Percentiles rank a stretch among this genome's conserved stretches.
Conservation (phyloP, 2,113 vertebrate genomes). For the Fregetta grallaria region DNA sequence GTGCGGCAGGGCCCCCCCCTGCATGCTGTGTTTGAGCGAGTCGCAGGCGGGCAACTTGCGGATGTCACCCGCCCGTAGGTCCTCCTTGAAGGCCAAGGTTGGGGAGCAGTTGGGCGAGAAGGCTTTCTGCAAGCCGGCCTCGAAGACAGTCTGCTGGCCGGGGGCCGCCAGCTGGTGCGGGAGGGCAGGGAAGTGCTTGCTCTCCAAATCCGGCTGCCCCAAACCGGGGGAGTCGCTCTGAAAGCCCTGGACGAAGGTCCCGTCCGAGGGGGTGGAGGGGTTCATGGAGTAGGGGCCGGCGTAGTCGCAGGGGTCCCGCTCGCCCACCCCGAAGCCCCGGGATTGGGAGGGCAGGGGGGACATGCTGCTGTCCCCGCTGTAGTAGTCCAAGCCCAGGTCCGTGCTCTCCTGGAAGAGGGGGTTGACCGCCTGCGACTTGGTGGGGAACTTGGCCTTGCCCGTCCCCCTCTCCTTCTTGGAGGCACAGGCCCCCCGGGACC, state of each 20-base stretch:
- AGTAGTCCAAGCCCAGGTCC: conserved; percentile 91
- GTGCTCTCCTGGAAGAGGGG: conserved; percentile 90
- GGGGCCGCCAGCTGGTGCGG: conserved; percentile 79
- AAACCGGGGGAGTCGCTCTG: conserved; percentile 92
- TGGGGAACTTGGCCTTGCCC: conserved; percentile 83
- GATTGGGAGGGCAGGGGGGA: conserved; percentile 91
- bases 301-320: conserved; percentile 91
- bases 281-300: conserved; percentile 95
- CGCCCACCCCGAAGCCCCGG: conserved; percentile 84
- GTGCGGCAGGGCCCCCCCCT: conserved; percentile 65
- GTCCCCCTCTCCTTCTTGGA: conserved; percentile 90
- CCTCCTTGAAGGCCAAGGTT: conserved; percentile 83
- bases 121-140: conserved; percentile 81
- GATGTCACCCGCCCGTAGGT: conserved; percentile 75
- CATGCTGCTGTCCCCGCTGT: conserved; percentile 96
- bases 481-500: conserved; percentile 83
- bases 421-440: conserved; percentile 78
- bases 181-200: conserved; percentile 83
- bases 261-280: conserved; percentile 94
- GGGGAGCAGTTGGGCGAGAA: conserved; percentile 95
- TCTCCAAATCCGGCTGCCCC: conserved; percentile 80
- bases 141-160: conserved; percentile 75
- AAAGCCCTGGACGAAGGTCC: conserved; percentile 90
- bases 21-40: conserved; percentile 83
- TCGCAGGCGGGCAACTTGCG: conserved; percentile 87